Base-by-base conservation (phyloP, 2,888 invertebrate genomes). In the Sinopyrophorus schimmeli region DNA sequence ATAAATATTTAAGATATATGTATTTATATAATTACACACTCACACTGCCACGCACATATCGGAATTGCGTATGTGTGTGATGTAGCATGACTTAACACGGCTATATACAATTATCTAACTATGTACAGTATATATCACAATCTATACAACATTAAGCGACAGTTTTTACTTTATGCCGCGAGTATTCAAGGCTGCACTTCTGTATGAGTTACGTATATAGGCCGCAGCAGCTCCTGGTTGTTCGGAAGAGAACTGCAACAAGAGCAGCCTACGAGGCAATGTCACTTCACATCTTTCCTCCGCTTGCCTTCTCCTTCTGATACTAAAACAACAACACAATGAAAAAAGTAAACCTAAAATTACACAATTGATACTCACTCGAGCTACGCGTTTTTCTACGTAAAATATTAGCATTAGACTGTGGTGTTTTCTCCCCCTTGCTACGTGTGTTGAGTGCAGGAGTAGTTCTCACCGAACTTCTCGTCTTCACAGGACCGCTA, bases 341-440 rank as follows among this genome's bases (percentile, higher is more conserved):
- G 7, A 24, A 5, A 5, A n/a, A n/a, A n/a, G n/a, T n/a, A n/a
- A n/a, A n/a, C n/a, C n/a, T n/a, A n/a, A n/a, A n/a, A n/a, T n/a
- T n/a, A n/a, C n/a, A 21, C 5, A 18, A 21, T n/a, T 21, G 9
- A 14, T 15, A 49, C 48, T 49, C 62, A 86, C 86, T 85, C 58
- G 85, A 83, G 76, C 86, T 86, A 59, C 86, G 77, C 15, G 86
- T 86, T 77, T 86, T 86, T 64, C 86, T 63, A 35, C 74, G 60
- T 12, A 74, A 63, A 16, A 71, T 68, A 30, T 74, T 73, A 14
- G 74, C 63, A 14, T 67, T 65, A 42, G 67, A 61, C 51, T 65
- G 61, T n/a, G n/a, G n/a, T 53, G 58, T 63, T 44, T 63, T 68
- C 49, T 68, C 70, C 40, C 69, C 69, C 60, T 68, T 70, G 58